phyloP scores from a whole-genome alignment of 1,140 invertebrate species.

The Bilobella aurantiaca region DNA sequence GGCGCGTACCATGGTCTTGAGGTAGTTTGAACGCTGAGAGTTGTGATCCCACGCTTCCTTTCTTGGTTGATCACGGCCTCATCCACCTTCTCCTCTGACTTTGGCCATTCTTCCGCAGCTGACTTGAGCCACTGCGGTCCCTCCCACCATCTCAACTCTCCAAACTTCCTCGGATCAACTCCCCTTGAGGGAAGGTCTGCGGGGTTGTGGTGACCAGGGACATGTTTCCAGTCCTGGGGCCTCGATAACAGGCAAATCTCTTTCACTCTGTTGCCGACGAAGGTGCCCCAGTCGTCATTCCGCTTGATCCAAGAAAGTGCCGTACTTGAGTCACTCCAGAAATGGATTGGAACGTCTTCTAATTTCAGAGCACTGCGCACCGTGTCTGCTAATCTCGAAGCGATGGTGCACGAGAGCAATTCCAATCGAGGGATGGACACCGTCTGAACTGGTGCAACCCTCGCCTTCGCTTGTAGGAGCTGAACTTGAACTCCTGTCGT shows the following conservation, averaged over 20 bases:
- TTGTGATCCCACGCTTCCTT: not conserved
- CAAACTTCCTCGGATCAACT: not conserved
- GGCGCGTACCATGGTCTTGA: not conserved
- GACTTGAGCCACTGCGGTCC: conserved; percentile 3
- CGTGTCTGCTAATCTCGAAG: not conserved
- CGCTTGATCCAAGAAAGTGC: conserved; percentile 35
- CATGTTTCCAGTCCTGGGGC: conserved; percentile 3
- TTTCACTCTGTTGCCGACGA: conserved; percentile 30
- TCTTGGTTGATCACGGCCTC: not conserved
- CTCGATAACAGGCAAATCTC: conserved; percentile 20
- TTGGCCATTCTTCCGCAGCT: not conserved
- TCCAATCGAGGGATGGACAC: conserved; percentile 33
- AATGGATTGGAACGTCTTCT: conserved; percentile 2
- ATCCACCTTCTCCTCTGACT: not conserved
- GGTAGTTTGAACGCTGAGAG: not conserved
- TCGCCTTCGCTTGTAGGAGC: conserved; percentile 39
- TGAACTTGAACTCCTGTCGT: conserved; percentile 36
- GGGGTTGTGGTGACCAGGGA: conserved; percentile 9
- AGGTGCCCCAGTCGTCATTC: conserved; percentile 25
- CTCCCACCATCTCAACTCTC: conserved; percentile 10
- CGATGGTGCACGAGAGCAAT: conserved; percentile 13
- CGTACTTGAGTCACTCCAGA: conserved; percentile 37
- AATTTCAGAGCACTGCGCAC: not conserved
- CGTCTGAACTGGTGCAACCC: conserved; percentile 33
- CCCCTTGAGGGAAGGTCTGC: conserved; percentile 16